phyloP scores from a whole-genome alignment of 2,113 vertebrate genomes.

The Gobiocypris rarus region DNA sequence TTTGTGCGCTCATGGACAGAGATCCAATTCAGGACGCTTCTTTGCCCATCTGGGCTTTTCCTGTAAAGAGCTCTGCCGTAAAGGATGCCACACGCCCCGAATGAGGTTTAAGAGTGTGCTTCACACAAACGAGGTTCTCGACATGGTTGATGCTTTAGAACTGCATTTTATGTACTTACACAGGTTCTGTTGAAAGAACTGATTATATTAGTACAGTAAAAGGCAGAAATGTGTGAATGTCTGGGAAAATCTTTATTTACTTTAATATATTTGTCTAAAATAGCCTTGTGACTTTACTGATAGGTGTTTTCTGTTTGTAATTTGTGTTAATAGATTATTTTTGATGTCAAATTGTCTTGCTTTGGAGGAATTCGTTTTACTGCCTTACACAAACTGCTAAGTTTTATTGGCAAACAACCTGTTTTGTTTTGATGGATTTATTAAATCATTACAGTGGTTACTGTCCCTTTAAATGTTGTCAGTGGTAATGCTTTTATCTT shows the following conservation, averaged over 20 bases:
- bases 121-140: constrained; percentile 58
- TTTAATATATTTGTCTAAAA: constrained; percentile 55
- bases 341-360: constrained; percentile 39
- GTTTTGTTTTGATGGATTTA: constrained; percentile 29
- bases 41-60: constrained; percentile 30
- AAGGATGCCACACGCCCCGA: neutral
- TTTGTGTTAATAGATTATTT: constrained; percentile 36
- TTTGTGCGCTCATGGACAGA: constrained; percentile 32
- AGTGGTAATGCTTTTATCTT: neutral
- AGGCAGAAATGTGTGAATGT: constrained; percentile 65
- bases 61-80: constrained; percentile 30
- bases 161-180: constrained; percentile 59
- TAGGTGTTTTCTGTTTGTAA: constrained; percentile 53
- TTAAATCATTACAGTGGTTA: neutral
- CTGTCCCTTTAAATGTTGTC: constrained; percentile 5
- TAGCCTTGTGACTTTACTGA: constrained; percentile 43
- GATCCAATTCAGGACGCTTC: constrained; percentile 35
- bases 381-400: constrained; percentile 71
- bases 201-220: constrained; percentile 60
- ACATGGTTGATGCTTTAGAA: constrained; percentile 49
- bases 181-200: constrained; percentile 97
- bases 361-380: constrained; percentile 38
- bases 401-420: constrained; percentile 59
- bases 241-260: constrained; percentile 46
- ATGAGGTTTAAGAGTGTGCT: constrained; percentile 60